These are phyloP conservation scores for Nestor notabilis DNA, from an alignment of 2,113 vertebrate genomes.

Conservation along the genomic window DNA sequence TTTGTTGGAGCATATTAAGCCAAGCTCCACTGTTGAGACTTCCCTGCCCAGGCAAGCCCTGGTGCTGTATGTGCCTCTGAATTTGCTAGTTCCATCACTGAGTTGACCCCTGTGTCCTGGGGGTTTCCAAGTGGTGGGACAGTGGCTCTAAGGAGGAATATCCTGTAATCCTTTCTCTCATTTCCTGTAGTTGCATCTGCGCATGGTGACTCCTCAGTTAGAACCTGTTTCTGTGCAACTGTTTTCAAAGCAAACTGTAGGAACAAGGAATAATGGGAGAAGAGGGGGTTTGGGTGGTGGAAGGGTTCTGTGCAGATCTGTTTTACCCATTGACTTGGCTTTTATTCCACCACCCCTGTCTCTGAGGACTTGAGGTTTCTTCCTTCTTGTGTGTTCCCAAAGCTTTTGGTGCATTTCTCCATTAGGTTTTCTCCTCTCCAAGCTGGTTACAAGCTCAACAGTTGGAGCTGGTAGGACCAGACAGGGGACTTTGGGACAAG, in stretches of 20 bases:
- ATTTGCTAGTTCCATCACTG: background rate
- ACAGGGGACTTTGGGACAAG: background rate
- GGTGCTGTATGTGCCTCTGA: background rate
- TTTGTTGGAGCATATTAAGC: background rate
- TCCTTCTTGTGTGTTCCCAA: background rate
- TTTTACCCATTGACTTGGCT: background rate
- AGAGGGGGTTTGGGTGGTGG: background rate
- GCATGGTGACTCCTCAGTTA: rapidly evolving
- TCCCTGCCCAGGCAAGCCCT: background rate
- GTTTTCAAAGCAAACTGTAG: background rate
- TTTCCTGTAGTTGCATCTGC: background rate
- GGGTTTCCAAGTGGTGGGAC: background rate
- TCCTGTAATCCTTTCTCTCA: background rate
- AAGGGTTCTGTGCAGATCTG: background rate
- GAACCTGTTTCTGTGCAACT: background rate
- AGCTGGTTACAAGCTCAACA: background rate
- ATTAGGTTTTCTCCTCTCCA: background rate
- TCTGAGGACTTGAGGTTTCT: background rate
- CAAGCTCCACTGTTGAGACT: background rate
- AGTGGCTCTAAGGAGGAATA: background rate
- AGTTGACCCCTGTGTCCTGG: rapidly evolving
- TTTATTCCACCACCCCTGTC: background rate
- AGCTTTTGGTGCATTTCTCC: background rate
- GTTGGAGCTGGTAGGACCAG: background rate
- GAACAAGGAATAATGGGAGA: background rate